Evolutionary conservation across 1,140 invertebrate genomes (phyloP).

Genomic region (Drosophila sp.): DNA sequence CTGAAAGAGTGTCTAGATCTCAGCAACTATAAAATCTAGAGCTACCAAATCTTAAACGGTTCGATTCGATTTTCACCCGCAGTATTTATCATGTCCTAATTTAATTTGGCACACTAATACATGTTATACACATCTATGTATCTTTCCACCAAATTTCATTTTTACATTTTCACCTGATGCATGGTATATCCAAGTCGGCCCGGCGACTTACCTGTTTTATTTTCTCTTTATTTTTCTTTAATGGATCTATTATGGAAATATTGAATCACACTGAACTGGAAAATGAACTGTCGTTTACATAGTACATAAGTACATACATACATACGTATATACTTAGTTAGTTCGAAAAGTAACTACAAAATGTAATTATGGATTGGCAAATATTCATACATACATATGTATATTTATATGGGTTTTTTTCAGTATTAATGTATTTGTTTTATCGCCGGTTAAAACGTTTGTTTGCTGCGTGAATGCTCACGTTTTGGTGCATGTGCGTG

Average conservation of each 20-base stretch:
- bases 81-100: no score
- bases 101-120: no score
- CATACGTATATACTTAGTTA: not conserved
- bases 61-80: no score
- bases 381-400: slow-evolving; percentile 2
- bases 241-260: not conserved
- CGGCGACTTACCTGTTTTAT: not conserved
- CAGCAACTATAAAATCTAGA: no score
- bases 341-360: no score
- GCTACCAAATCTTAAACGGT: no score
- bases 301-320: slow-evolving; percentile 4
- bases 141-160: no score
- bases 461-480: slow-evolving; percentile 14
- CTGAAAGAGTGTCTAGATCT: no score
- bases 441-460: slow-evolving; percentile 2
- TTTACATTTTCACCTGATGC: no score
- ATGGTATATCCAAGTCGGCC: no score
- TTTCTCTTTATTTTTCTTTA: not conserved
- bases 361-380: not conserved
- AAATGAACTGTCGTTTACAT: not conserved
- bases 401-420: not conserved
- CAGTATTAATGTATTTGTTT: not conserved
- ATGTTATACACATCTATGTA: no score
- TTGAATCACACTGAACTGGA: not conserved
- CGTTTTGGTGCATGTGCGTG: slow-evolving; percentile 37